These are phyloP conservation scores for Drosophila rellima DNA, from an alignment of 2,888 invertebrate species.

Conservation along the genomic window DNA sequence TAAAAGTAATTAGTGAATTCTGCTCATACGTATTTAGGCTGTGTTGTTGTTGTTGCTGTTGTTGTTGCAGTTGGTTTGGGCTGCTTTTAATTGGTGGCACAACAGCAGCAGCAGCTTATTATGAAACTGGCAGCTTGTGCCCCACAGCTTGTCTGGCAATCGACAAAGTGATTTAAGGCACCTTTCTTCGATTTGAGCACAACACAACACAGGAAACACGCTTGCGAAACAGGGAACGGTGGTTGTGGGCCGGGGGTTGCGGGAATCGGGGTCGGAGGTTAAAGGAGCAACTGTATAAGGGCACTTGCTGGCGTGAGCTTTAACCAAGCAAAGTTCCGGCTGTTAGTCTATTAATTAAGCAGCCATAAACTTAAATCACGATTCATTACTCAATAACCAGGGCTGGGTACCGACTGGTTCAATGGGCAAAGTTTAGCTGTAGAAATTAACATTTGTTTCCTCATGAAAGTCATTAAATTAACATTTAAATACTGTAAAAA, in stretches of 20 bases:
- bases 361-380: conserved; percentile 70
- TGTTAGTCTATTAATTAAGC: conserved; percentile 71
- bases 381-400: conserved; percentile 45
- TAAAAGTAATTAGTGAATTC: conserved; percentile 80
- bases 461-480: not conserved
- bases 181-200: conserved; percentile 57
- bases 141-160: conserved; percentile 32
- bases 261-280: not conserved
- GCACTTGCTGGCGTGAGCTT: conserved; percentile 26
- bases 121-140: conserved; percentile 51
- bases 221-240: not conserved
- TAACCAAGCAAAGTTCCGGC: conserved; percentile 48
- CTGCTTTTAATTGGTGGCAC: conserved; percentile 63
- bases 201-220: conserved; percentile 6
- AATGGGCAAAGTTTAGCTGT: not conserved
- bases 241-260: not conserved
- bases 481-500: not conserved
- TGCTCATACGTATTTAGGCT: conserved; percentile 40
- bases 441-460: not conserved
- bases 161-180: conserved; percentile 65
- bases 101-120: conserved; percentile 34
- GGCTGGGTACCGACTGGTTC: conserved; percentile 23
- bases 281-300: conserved; percentile 17
- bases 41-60: conserved; percentile 12
- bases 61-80: conserved; percentile 38